Percentiles rank a stretch among this genome's conserved stretches.
Conservation (phyloP, 2,113 vertebrate species). For the Myrmecophaga tridactyla region DNA sequence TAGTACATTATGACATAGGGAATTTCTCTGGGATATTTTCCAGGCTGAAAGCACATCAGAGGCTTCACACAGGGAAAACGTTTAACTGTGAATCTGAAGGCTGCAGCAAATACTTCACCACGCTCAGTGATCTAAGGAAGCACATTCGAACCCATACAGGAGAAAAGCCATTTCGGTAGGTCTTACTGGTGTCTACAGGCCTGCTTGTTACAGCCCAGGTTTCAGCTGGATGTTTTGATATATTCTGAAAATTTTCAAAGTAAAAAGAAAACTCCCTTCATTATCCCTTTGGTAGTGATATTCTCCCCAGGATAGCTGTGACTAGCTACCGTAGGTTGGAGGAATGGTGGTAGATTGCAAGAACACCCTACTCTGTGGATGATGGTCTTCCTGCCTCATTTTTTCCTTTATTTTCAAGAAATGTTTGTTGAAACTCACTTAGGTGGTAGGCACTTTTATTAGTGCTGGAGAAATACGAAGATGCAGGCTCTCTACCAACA, state of each 20-base stretch:
- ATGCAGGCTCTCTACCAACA: not conserved
- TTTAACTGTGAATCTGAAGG: conserved; percentile 99
- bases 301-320: not conserved
- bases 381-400: not conserved
- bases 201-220: not conserved
- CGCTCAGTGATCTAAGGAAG: conserved; percentile 99
- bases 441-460: not conserved
- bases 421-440: not conserved
- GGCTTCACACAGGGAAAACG: conserved; percentile 99
- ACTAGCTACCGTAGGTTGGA: not conserved
- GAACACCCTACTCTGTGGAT: not conserved
- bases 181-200: not conserved
- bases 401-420: not conserved
- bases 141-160: conserved; percentile 99
- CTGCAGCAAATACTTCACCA: conserved; percentile 99
- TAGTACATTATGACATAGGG: not conserved
- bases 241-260: not conserved
- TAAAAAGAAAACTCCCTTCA: not conserved
- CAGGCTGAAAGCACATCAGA: conserved; percentile 99
- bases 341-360: not conserved
- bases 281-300: not conserved
- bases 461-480: conserved; percentile 4
- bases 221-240: not conserved
- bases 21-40: conserved; percentile 61
- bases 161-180: conserved; percentile 98